Evolutionary conservation across 2,113 vertebrate genomes (phyloP), one percentile per base, ranked within the genome.

Genomic region (Pongo abelii): DNA sequence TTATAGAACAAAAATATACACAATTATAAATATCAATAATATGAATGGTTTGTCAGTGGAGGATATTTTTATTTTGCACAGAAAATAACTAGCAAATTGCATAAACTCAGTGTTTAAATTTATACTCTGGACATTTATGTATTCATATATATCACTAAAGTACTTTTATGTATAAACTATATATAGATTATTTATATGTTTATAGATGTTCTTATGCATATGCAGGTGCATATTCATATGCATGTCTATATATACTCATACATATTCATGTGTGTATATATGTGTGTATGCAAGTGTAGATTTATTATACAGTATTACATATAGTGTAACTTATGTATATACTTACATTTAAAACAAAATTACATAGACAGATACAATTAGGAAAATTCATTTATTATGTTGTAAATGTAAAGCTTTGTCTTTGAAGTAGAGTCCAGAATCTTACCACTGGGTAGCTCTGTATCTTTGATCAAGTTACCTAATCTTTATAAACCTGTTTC

Each of bases 231-330:
- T 89, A 77, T 35, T n/a, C 16, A 50, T 50, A 59, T 55, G 32
- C 9, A 38, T 40, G n/a, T 9, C 50, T 40, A 27, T 48, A 72
- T 27, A 12, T 38, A 64, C 23, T 46, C 23, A 32, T 22, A 32
- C 13, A 70, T 35, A 35, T 1, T 3, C 13, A 14, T 59, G 13
- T 0, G 5, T 43, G n/a, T 59, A 8, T 84, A 17, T 48, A 0
- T 43, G 50, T 57, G 9, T 38, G 10, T 10, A 23, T 25, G 10
- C 17, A 59, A 77, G 32, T 43, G 1, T 78, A 4, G 3, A 8
- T 79, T 57, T 46, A 72, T 57, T 55, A 57, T 20, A 50, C 18
- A 59, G 8, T 9, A n/a, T 92, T 92, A 10, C 1, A n/a, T 59
- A 35, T 50, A 69, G 11, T 70, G 0, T 59, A 75, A 17, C 9